Evolutionary conservation across 53 echinoderm and acorn worm species (phyloP), one percentile per base, ranked within the genome.

Genomic region (Arbacia lixula): DNA sequence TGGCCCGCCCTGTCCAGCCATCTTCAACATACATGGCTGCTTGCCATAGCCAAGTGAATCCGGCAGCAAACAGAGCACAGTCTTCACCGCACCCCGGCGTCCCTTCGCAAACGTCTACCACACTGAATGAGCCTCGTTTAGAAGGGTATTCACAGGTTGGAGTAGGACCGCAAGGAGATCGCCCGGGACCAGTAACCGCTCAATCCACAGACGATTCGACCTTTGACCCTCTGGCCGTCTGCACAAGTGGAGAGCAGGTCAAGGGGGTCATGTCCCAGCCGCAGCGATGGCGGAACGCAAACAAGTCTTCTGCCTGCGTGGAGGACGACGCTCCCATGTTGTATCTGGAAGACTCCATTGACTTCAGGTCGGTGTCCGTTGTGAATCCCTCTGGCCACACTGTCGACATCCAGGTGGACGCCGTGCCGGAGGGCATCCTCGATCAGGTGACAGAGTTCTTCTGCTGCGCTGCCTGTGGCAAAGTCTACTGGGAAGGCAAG

Each of bases 401-500:
- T 9, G 86, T 88, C 22, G 17, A 42, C 1, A 68, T 94, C 21
- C 91, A 86, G 53, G 85, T 91, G 21, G 91, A 91, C 36, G 37
- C 17, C 26, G 39, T 94, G 21, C 85, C 86, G 4, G 91, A 87
- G 24, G 90, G 91, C 4, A 85, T 94, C 39, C 27, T 98, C 26
- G 76, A 90, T 3, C 71, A 85, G 17, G 52, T 98, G 8, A 50
- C 78, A 0, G 40, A 74, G 2, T 98, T 94, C 87, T 98, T 78
- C 65, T 84, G 84, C 22, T 98, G 98, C 33, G 72, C 94, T 42
- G 22, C 43, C 1, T 98, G 98, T 84, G 98, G 98, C 17, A 98
- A 98, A 80, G 87, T 88, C 25, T 96, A 91, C 65, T 96, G 97
- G 97, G 97, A 91, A 49, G 97, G 97, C 8, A 89, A 88, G 29